phyloP scores from a whole-genome alignment of 23 tunicate genomes.

The Clavelina lepadiformis region DNA sequence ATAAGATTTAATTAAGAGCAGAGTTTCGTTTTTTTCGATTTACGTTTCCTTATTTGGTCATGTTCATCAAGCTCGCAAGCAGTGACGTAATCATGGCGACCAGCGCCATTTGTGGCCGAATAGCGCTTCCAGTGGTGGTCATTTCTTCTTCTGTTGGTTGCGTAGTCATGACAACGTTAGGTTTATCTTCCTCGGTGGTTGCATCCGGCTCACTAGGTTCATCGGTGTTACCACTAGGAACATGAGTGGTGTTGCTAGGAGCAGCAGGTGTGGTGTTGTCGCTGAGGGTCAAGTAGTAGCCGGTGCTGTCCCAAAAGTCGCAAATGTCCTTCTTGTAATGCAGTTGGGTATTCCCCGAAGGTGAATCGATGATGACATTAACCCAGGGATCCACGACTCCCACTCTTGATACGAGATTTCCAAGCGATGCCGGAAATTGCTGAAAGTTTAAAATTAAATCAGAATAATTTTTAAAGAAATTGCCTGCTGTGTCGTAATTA shows the following conservation, averaged over 20 bases:
- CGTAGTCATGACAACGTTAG: conserved; percentile 1
- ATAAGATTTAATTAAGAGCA: too few relatives aligned
- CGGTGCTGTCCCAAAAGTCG: conserved; percentile 66
- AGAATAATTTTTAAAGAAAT: too few relatives aligned
- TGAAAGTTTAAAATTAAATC: background rate
- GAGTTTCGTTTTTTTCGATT: too few relatives aligned
- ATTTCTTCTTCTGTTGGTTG: too few relatives aligned
- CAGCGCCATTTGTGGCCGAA: too few relatives aligned
- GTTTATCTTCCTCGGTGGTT: background rate
- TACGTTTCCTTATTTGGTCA: too few relatives aligned
- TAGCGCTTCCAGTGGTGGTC: too few relatives aligned
- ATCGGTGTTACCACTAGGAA: background rate
- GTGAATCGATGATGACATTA: conserved; percentile 28
- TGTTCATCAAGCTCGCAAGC: too few relatives aligned
- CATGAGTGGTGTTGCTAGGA: conserved; percentile 2
- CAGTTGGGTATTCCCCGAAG: conserved; percentile 7
- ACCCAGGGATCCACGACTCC: conserved; percentile 4
- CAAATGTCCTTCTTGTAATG: conserved; percentile 45
- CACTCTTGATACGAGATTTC: too few relatives aligned
- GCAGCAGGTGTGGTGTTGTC: background rate
- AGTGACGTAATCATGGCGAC: too few relatives aligned
- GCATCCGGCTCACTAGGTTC: background rate
- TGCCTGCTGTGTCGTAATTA: too few relatives aligned
- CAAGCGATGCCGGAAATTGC: too few relatives aligned
- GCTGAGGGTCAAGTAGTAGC: conserved; percentile 23